phyloP scores from a whole-genome alignment of 2,888 invertebrate species.

The Drosophila neotestacea region DNA sequence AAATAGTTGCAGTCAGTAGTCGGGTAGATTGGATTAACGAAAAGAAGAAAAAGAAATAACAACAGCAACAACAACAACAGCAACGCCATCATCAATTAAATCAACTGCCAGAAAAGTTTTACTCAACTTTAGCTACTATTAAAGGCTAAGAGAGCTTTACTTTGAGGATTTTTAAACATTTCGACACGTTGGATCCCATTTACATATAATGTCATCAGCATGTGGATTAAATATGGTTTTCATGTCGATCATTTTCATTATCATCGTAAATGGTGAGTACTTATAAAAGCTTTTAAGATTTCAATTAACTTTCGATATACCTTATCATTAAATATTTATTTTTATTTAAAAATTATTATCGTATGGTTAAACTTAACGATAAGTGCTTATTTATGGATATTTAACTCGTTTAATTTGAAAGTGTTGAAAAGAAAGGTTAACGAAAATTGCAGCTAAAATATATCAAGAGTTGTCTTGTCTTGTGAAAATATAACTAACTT shows the following conservation, averaged over 20 bases:
- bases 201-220: slow-evolving; percentile 84
- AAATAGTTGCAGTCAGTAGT: slow-evolving; percentile 37
- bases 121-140: slow-evolving; percentile 21
- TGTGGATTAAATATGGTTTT: slow-evolving; percentile 85
- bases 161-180: slow-evolving; percentile 42
- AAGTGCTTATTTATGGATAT: neutral
- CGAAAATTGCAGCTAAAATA: too few species aligned
- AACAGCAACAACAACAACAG: slow-evolving; percentile 7
- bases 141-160: neutral
- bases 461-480: too few species aligned
- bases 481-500: too few species aligned
- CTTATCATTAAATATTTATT: slow-evolving; percentile 2
- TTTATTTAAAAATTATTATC: neutral
- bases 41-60: slow-evolving; percentile 9
- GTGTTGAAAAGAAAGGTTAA: too few species aligned
- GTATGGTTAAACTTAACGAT: neutral
- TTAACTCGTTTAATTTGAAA: too few species aligned
- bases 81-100: slow-evolving; percentile 11
- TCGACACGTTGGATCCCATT: slow-evolving; percentile 68
- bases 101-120: slow-evolving; percentile 26
- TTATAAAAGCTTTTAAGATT: neutral
- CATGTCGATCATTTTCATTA: slow-evolving; percentile 85
- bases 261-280: slow-evolving; percentile 85
- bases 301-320: too few species aligned
- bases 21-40: slow-evolving; percentile 16